A percentile compares a stretch with the other conserved stretches of the same genome.
Evolutionary conservation across 1,140 invertebrate species (phyloP).

Genomic region (Bathynomus jamesi): DNA sequence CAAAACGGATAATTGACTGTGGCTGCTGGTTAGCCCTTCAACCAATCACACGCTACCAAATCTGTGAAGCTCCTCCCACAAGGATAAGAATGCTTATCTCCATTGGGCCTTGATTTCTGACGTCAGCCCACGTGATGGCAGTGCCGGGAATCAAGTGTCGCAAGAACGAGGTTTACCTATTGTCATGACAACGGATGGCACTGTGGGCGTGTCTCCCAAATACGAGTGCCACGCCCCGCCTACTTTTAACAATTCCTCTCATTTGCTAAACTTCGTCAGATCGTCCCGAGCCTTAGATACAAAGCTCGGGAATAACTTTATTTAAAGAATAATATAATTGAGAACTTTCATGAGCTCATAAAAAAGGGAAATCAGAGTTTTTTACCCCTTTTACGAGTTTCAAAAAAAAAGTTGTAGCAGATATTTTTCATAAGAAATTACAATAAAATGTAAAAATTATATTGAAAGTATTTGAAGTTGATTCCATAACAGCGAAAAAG

Average conservation of each 20-base stretch:
- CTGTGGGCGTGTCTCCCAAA: slow-evolving; percentile 13
- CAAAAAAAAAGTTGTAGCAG: no score
- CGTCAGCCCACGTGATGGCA: slow-evolving; percentile 32
- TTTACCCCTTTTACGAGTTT: neutral
- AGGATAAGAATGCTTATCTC: slow-evolving; percentile 3
- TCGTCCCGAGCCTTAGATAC: neutral
- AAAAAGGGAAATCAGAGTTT: neutral
- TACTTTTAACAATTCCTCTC: neutral
- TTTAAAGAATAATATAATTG: neutral
- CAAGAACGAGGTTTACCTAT: slow-evolving; percentile 16
- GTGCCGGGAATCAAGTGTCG: slow-evolving; percentile 27
- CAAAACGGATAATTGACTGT: slow-evolving; percentile 28
- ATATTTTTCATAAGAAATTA: no score
- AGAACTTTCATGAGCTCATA: neutral
- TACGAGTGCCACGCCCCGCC: slow-evolving; percentile 6
- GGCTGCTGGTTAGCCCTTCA: slow-evolving; percentile 15
- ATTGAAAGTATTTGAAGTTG: no score
- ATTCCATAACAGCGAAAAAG: no score
- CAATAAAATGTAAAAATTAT: no score
- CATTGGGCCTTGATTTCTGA: slow-evolving; percentile 29
- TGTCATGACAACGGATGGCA: slow-evolving; percentile 26
- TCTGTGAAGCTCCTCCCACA: slow-evolving; percentile 14
- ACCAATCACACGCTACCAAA: slow-evolving; percentile 16
- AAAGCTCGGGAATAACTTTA: neutral
- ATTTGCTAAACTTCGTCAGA: neutral